Conservation (phyloP, 2,797 vertebrate genomes). For the Dallia pectoralis region DNA sequence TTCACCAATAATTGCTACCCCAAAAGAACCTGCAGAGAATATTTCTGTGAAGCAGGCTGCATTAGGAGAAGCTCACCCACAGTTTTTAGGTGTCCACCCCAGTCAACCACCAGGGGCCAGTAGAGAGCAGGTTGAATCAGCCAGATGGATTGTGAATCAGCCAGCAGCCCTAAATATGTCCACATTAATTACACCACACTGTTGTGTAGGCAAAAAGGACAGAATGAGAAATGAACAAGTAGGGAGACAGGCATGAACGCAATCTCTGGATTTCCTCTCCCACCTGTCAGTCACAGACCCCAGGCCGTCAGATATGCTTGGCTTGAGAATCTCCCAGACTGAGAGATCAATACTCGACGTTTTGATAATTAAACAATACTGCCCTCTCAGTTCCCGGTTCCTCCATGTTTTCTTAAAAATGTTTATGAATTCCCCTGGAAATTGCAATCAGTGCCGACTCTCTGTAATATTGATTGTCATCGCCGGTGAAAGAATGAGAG, state of each 20-base stretch:
- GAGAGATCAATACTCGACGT: constrained; percentile 44
- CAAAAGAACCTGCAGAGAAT: background rate
- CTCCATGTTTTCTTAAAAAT: constrained; percentile 20
- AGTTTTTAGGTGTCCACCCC: background rate
- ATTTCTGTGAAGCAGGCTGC: background rate
- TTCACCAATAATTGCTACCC: background rate
- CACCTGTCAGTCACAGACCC: constrained; percentile 35
- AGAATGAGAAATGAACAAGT: constrained; percentile 30
- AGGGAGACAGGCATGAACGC: constrained; percentile 22
- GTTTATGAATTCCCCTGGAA: constrained; percentile 27
- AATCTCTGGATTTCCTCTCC: constrained; percentile 31
- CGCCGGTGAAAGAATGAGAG: background rate
- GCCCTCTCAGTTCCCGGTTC: constrained; percentile 7
- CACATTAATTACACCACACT: constrained; percentile 27
- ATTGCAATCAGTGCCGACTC: constrained; percentile 3
- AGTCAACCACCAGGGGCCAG: constrained; percentile 41
- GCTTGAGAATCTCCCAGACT: constrained; percentile 27
- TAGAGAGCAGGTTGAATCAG: constrained; percentile 31
- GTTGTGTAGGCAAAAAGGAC: constrained; percentile 16
- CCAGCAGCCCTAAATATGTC: constrained; percentile 19
- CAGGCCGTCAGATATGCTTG: constrained; percentile 26
- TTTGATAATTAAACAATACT: constrained; percentile 49
- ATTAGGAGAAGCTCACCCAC: background rate
- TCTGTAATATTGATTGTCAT: constrained; percentile 20
- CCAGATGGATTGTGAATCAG: background rate